These are phyloP conservation scores for Hymenopus coronatus DNA, from an alignment of 2,888 invertebrate genomes.

Conservation along the genomic window DNA sequence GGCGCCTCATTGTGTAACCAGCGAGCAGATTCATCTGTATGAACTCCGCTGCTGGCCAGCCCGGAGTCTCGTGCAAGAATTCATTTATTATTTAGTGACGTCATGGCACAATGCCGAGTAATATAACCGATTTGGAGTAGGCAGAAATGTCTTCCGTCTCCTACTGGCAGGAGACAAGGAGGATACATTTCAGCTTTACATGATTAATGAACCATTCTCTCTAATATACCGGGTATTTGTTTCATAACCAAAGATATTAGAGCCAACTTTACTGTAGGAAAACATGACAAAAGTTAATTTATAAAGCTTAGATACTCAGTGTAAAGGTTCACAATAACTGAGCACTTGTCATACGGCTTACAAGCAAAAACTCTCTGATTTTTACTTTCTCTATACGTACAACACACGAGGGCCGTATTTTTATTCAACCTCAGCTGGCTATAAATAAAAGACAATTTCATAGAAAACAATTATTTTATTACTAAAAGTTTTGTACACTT, in stretches of 20 bases:
- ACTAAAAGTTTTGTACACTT: too few species aligned
- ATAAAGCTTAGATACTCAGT: too few species aligned
- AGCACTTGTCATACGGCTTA: too few species aligned
- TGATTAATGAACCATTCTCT: not conserved
- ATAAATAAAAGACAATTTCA: too few species aligned
- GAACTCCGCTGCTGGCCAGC: not conserved
- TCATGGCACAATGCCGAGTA: not conserved
- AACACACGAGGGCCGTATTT: too few species aligned
- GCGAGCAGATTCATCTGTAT: not conserved
- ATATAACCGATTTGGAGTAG: not conserved
- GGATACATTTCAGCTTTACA: not conserved
- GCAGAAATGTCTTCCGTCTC: not conserved
- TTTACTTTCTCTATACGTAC: too few species aligned
- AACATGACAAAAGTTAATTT: not conserved
- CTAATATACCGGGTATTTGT: not conserved
- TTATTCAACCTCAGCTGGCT: too few species aligned
- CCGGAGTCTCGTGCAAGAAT: not conserved
- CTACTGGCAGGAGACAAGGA: not conserved
- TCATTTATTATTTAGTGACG: conserved; percentile 20
- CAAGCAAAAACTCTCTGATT: too few species aligned
- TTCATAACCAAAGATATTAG: not conserved
- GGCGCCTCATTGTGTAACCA: not conserved
- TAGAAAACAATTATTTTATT: too few species aligned
- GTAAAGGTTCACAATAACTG: too few species aligned
- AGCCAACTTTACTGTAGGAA: not conserved